phyloP scores from a whole-genome alignment of 2,797 vertebrate species.

The Ambastaia sidthimunki region DNA sequence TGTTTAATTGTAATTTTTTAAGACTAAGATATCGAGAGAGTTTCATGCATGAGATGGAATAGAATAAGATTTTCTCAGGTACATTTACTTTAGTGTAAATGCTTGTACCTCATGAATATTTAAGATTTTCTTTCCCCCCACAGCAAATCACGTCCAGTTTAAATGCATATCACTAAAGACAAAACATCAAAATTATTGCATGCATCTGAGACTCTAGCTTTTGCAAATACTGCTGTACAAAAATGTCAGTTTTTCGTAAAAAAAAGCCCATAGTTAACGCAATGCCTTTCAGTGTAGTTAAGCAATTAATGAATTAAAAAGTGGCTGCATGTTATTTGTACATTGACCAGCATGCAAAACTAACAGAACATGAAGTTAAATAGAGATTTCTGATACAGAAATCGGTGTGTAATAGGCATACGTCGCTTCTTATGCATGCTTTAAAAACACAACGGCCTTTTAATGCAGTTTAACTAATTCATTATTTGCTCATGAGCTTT shows the following conservation, averaged over 20 bases:
- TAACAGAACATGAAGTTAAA: constrained; percentile 28
- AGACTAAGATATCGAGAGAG: constrained; percentile 36
- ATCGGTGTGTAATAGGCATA: constrained; percentile 37
- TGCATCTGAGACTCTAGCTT: constrained; percentile 41
- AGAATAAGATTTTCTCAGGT: constrained; percentile 61
- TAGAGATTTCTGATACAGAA: constrained; percentile 22
- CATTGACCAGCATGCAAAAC: constrained; percentile 37
- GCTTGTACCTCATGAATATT: constrained; percentile 46
- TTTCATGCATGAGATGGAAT: constrained; percentile 49
- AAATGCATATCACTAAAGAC: constrained; percentile 16
- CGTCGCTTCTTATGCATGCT: constrained; percentile 46
- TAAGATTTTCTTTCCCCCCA: background rate
- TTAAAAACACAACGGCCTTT: constrained; percentile 5
- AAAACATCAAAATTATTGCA: constrained; percentile 46
- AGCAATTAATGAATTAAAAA: constrained; percentile 19
- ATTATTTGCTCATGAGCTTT: constrained; percentile 30
- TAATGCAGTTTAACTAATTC: constrained; percentile 15
- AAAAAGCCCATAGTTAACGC: constrained; percentile 26
- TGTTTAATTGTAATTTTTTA: constrained; percentile 42
- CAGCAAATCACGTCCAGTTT: constrained; percentile 15
- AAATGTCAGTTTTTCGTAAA: constrained; percentile 22
- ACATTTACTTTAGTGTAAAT: constrained; percentile 54
- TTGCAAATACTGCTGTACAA: constrained; percentile 28
- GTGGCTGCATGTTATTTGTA: constrained; percentile 53
- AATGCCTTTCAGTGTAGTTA: constrained; percentile 24